phyloP scores from a whole-genome alignment of 2,797 vertebrate genomes.

The Molossus alvarezi region DNA sequence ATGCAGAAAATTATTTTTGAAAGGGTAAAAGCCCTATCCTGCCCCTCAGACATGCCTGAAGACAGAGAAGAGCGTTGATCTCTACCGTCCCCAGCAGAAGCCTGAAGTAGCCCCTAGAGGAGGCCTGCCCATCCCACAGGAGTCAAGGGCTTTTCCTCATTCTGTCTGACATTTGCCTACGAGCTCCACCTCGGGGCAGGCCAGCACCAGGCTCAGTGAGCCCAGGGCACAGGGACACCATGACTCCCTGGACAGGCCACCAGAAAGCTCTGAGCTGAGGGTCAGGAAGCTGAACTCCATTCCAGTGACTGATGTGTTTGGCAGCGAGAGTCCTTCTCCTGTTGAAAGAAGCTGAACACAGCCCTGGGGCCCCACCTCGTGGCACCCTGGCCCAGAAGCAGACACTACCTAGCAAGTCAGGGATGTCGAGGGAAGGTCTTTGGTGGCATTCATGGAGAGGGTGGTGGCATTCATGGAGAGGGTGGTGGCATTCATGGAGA shows the following conservation, averaged over 20 bases:
- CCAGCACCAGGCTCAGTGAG: neutral
- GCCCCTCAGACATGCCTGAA: neutral
- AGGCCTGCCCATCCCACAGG: neutral
- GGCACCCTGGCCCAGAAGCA: neutral
- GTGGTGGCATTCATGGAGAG: too few species aligned
- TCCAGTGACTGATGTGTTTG: neutral
- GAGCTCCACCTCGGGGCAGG: constrained; percentile 54
- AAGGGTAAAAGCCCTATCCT: neutral
- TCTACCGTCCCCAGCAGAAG: neutral
- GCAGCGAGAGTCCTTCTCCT: neutral
- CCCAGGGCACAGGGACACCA: neutral
- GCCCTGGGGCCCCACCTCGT: too few species aligned
- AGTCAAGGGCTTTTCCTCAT: neutral
- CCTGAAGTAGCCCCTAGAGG: neutral
- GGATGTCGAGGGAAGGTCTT: neutral
- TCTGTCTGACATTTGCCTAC: constrained; percentile 41
- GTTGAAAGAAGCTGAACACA: neutral
- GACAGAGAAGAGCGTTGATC: neutral
- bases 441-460: too few species aligned
- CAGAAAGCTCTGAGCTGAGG: neutral
- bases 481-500: too few species aligned
- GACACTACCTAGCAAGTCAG: neutral
- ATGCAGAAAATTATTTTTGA: constrained; percentile 7
- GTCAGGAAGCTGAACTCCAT: neutral
- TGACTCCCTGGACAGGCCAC: neutral